phyloP scores from a whole-genome alignment of 2,888 invertebrate genomes.

The Chrysopilus asiliformis region DNA sequence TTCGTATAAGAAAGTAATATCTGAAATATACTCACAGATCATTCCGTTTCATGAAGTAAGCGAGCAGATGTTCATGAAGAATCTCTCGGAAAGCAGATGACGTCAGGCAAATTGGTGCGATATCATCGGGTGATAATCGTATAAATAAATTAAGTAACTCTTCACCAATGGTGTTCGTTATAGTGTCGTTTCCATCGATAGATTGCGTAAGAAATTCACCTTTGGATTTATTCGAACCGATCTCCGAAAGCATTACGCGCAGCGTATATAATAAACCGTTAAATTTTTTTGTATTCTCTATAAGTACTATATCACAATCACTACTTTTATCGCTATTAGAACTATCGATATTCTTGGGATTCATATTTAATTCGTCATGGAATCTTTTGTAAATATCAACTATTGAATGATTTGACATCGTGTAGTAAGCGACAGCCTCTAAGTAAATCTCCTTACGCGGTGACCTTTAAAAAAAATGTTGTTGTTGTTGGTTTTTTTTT shows the following conservation, averaged over 20 bases:
- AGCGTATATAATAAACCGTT: slow-evolving; percentile 31
- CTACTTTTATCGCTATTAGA: no score
- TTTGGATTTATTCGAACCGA: slow-evolving; percentile 27
- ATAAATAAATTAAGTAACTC: slow-evolving; percentile 26
- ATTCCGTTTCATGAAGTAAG: no score
- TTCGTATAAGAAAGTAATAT: no score
- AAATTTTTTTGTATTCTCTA: not conserved
- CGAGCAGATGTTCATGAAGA: slow-evolving; percentile 21
- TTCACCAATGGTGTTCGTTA: slow-evolving; percentile 8
- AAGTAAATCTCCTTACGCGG: slow-evolving; percentile 30
- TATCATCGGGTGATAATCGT: slow-evolving; percentile 23
- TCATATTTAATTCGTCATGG: not conserved
- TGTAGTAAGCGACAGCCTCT: slow-evolving; percentile 33
- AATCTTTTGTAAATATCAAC: slow-evolving; percentile 8
- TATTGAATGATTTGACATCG: slow-evolving; percentile 24
- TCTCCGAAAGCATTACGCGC: slow-evolving; percentile 25
- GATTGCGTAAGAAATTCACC: slow-evolving; percentile 27
- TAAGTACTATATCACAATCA: no score
- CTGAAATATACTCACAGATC: no score
- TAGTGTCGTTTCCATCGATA: slow-evolving; percentile 12
- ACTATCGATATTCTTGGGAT: not conserved
- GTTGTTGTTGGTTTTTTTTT: not conserved
- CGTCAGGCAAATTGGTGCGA: slow-evolving; percentile 27
- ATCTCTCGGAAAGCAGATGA: slow-evolving; percentile 32
- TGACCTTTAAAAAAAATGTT: slow-evolving; percentile 19